A percentile compares a stretch with the other conserved stretches of the same genome.
Evolutionary conservation across 2,113 vertebrate genomes (phyloP).

Genomic region (Larimichthys crocea): DNA sequence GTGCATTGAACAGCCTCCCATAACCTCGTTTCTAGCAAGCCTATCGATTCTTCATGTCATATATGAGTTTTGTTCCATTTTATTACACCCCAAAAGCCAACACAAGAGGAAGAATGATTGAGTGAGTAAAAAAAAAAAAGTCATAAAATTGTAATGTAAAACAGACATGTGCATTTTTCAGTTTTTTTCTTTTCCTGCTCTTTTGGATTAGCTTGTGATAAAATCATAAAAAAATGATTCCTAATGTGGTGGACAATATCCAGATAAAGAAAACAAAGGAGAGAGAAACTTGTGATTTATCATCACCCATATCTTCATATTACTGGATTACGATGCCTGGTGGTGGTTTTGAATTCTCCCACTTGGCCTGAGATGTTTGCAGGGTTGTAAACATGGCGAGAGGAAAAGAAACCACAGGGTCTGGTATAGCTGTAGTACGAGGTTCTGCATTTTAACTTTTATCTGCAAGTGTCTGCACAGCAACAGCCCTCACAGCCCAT

Average conservation of each 20-base stretch:
- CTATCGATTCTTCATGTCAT: constrained; percentile 49
- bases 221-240: constrained; percentile 37
- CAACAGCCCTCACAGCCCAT: constrained; percentile 21
- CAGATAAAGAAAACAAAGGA: constrained; percentile 12
- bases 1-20: constrained; percentile 38
- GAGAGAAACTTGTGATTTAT: constrained; percentile 19
- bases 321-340: not conserved
- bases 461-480: constrained; percentile 36
- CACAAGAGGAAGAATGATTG: constrained; percentile 11
- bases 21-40: constrained; percentile 61
- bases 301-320: not conserved
- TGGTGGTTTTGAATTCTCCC: constrained; percentile 3
- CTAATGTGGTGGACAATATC: not conserved
- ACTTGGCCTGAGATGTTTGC: constrained; percentile 16
- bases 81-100: constrained; percentile 22
- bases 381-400: not conserved
- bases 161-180: constrained; percentile 19
- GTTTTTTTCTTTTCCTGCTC: not conserved
- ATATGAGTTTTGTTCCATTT: constrained; percentile 52
- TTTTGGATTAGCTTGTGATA: constrained; percentile 18
- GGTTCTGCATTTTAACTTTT: constrained; percentile 46
- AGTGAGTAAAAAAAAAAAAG: constrained; percentile 15
- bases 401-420: constrained; percentile 25
- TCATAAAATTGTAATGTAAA: constrained; percentile 27
- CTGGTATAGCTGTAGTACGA: constrained; percentile 18